Conservation (phyloP, 2,888 invertebrate genomes). For the Scaptomyza caliginosa region DNA sequence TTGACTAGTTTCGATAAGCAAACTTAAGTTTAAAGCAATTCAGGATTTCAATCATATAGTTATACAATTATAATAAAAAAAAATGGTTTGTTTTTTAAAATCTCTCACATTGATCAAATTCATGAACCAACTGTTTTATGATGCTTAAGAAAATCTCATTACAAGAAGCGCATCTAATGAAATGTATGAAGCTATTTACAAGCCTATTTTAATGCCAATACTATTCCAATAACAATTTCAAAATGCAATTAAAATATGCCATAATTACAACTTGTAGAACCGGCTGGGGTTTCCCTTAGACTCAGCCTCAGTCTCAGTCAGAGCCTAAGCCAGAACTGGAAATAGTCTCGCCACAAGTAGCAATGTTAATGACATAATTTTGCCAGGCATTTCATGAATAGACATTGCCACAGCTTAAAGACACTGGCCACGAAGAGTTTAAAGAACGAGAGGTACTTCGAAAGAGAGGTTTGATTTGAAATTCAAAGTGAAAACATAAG, state of each 20-base stretch:
- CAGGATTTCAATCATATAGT: too few species aligned
- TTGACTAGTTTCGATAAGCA: neutral
- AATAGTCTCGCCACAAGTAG: conserved; percentile 61
- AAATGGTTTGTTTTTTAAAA: neutral
- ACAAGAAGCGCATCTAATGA: conserved; percentile 53
- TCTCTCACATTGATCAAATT: neutral
- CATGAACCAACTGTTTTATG: neutral
- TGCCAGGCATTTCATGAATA: conserved; percentile 71
- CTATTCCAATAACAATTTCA: conserved; percentile 57
- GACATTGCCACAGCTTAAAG: conserved; percentile 27
- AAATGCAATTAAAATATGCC: conserved; percentile 73
- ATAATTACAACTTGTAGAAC: conserved; percentile 55
- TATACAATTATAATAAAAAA: too few species aligned
- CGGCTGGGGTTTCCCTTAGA: conserved; percentile 13
- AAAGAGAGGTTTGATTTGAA: conserved; percentile 35
- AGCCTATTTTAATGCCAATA: conserved; percentile 72
- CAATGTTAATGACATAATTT: conserved; percentile 78
- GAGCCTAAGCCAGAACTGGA: conserved; percentile 20
- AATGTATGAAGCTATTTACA: conserved; percentile 69
- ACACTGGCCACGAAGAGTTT: neutral
- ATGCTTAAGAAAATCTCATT: conserved; percentile 4
- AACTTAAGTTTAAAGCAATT: too few species aligned
- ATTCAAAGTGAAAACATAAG: conserved; percentile 32
- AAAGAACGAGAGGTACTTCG: neutral
- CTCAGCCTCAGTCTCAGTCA: neutral